Conservation (phyloP, 2,888 invertebrate species). For the Lasioglossum figueresi region DNA sequence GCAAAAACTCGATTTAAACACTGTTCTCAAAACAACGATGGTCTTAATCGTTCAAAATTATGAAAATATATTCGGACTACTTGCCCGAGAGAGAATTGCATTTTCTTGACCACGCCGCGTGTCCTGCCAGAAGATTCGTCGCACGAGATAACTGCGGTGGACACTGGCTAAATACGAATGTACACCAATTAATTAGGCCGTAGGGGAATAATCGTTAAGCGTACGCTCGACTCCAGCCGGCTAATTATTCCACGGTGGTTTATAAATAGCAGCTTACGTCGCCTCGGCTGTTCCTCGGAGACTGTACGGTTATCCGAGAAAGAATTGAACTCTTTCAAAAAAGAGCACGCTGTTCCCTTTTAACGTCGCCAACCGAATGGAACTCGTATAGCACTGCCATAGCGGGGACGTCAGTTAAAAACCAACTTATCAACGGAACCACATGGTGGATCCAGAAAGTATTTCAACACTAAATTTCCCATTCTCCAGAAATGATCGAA, state of each 20-base stretch:
- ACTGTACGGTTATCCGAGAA: constrained; percentile 2
- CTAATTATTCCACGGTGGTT: constrained; percentile 42
- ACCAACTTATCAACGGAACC: not conserved
- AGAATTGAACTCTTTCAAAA: constrained; percentile 14
- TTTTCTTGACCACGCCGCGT: not conserved
- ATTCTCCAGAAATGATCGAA: not conserved
- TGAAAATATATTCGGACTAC: not conserved
- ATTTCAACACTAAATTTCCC: not conserved
- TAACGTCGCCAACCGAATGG: not conserved
- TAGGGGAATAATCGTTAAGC: constrained; percentile 31
- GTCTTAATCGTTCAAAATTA: not conserved
- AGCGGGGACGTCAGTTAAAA: not conserved
- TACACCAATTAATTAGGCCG: constrained; percentile 26
- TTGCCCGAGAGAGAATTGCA: not conserved
- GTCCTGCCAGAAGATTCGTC: not conserved
- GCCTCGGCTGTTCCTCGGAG: constrained; percentile 2
- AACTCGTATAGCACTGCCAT: not conserved
- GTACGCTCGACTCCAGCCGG: constrained; percentile 16
- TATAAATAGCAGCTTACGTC: constrained; percentile 45
- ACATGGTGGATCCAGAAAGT: not conserved
- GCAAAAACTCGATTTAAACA: no score
- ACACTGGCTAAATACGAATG: constrained; percentile 13
- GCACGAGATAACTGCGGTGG: constrained; percentile 5
- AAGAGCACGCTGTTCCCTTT: not conserved
- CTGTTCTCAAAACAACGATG: not conserved